phyloP scores from a whole-genome alignment of 1,140 invertebrate species.

The Pteromalus puparum region DNA sequence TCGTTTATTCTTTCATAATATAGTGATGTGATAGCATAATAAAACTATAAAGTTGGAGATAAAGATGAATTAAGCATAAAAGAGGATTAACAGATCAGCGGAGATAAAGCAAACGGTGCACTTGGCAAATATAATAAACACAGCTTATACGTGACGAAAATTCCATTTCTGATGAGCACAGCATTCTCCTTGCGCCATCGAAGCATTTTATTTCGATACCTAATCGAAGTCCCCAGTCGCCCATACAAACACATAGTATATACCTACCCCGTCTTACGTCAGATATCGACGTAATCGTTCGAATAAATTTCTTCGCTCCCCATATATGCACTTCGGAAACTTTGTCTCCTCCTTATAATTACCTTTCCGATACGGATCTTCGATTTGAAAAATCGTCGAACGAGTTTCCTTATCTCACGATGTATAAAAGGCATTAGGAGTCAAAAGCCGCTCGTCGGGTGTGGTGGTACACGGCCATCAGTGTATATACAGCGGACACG shows the following conservation, averaged over 20 bases:
- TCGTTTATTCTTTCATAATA: too few species aligned
- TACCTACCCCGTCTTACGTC: not conserved
- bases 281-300: constrained; percentile 19
- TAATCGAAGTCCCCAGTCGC: constrained; percentile 35
- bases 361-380: not conserved
- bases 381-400: not conserved
- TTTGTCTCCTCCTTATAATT: constrained; percentile 17
- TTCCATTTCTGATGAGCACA: not conserved
- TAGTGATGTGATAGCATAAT: too few species aligned
- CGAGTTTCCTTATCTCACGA: not conserved
- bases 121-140: constrained; percentile 12
- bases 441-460: not conserved
- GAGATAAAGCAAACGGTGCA: not conserved
- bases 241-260: constrained; percentile 26
- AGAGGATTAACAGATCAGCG: too few species aligned
- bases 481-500: too few species aligned
- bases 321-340: not conserved
- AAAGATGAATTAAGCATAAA: not conserved
- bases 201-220: constrained; percentile 37
- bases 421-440: not conserved
- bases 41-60: not conserved
- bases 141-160: constrained; percentile 7
- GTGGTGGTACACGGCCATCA: not conserved
- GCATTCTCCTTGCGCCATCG: not conserved
- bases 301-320: constrained; percentile 27